A percentile compares a stretch with the other conserved stretches of the same genome.
Conservation (phyloP, 2,797 vertebrate genomes). For the Megalops cyprinoides region DNA sequence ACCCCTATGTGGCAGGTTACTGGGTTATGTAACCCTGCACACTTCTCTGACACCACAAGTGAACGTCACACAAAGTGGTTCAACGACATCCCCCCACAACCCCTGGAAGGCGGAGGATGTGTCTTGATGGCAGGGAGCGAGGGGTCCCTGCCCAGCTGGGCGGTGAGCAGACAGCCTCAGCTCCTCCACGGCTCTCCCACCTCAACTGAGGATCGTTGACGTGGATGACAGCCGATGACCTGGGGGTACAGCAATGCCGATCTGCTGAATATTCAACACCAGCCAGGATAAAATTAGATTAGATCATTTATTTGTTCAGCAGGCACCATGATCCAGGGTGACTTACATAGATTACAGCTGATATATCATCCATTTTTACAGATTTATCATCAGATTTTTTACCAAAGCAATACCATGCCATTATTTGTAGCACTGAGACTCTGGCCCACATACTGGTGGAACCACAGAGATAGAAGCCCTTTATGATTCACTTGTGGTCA, state of each 20-base stretch:
- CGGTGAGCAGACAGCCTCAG: conserved; percentile 42
- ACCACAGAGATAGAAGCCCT: too few species aligned
- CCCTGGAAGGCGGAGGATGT: neutral
- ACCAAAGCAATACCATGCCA: too few species aligned
- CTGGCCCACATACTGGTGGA: too few species aligned
- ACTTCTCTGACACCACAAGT: too few species aligned
- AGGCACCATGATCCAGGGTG: too few species aligned
- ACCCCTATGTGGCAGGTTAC: too few species aligned
- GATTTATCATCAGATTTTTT: neutral
- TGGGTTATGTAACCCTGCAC: too few species aligned
- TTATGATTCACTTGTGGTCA: neutral
- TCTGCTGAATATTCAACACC: conserved; percentile 70
- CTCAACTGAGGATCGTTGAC: conserved; percentile 52
- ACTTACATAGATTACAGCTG: too few species aligned
- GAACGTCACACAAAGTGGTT: neutral
- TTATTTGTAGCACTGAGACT: too few species aligned
- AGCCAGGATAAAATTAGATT: conserved; percentile 8
- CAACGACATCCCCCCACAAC: neutral
- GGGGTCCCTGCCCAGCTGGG: neutral
- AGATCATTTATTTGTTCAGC: too few species aligned
- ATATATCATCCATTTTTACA: neutral
- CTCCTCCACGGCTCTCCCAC: conserved; percentile 50
- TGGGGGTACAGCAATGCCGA: conserved; percentile 41
- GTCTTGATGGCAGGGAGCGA: neutral
- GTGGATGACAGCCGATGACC: conserved; percentile 59